phyloP scores from a whole-genome alignment of 2,113 vertebrate species.

The Synchiropus splendidus region DNA sequence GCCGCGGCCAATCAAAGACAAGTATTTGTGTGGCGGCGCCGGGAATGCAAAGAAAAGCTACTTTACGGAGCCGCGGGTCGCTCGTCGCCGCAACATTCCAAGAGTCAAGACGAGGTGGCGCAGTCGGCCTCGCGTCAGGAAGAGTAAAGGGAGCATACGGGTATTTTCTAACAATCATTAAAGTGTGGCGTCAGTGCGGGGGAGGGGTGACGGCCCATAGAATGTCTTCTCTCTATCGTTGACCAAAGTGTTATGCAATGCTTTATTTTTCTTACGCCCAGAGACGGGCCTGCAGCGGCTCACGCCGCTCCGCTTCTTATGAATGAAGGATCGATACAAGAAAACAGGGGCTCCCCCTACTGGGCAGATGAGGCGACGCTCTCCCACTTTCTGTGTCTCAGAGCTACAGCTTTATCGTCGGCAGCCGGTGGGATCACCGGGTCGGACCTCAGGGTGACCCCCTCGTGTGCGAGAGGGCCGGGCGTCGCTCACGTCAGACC shows the following conservation, averaged over 20 bases:
- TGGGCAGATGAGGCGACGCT: slow-evolving; percentile 17
- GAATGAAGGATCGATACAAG: slow-evolving; percentile 53
- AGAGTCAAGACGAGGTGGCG: slow-evolving; percentile 39
- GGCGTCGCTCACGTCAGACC: no score
- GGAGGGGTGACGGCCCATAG: slow-evolving; percentile 35
- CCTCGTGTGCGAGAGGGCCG: no score
- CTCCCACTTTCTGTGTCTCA: no score
- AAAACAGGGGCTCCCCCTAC: slow-evolving; percentile 49
- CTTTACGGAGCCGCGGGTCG: slow-evolving; percentile 22
- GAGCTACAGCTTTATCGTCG: no score
- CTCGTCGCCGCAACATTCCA: slow-evolving; percentile 54
- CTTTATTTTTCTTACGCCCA: slow-evolving; percentile 35
- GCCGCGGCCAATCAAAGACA: slow-evolving; percentile 43
- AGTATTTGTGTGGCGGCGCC: slow-evolving; percentile 17
- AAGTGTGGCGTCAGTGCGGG: slow-evolving; percentile 39
- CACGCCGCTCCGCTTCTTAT: slow-evolving; percentile 43
- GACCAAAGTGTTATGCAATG: slow-evolving; percentile 70
- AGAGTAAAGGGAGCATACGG: slow-evolving; percentile 53
- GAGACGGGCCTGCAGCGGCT: slow-evolving; percentile 40
- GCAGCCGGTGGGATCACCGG: no score
- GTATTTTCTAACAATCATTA: slow-evolving; percentile 69
- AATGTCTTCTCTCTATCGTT: slow-evolving; percentile 26
- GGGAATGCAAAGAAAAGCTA: slow-evolving; percentile 27
- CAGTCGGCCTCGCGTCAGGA: no score
- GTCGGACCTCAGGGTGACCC: no score